Conservation (phyloP, 2,888 invertebrate genomes). For the Galerucella pusilla region DNA sequence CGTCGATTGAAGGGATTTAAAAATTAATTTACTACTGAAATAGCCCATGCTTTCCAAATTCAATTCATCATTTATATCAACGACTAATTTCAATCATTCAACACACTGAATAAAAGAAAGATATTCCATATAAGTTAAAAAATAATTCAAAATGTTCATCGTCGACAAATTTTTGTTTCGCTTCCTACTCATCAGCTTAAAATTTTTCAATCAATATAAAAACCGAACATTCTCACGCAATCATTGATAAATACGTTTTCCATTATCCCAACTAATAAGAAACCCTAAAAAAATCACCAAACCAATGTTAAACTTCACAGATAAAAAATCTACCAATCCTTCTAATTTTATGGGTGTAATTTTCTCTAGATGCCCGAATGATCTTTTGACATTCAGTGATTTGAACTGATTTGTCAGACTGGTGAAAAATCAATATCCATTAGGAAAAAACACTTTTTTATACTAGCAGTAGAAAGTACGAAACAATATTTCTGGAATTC, state of each 20-base stretch:
- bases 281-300: slow-evolving; percentile 12
- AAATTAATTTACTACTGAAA: too few species aligned
- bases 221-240: too few species aligned
- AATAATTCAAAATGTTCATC: too few species aligned
- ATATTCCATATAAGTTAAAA: too few species aligned
- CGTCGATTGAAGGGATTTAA: too few species aligned
- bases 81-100: too few species aligned
- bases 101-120: too few species aligned
- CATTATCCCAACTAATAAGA: background rate
- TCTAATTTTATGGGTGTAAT: slow-evolving; percentile 35
- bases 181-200: too few species aligned
- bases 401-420: slow-evolving; percentile 33
- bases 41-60: too few species aligned
- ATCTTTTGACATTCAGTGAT: slow-evolving; percentile 33
- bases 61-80: too few species aligned
- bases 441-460: slow-evolving; percentile 19
- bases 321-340: slow-evolving; percentile 24
- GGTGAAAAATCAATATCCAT: slow-evolving; percentile 31
- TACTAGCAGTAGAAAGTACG: slow-evolving; percentile 10
- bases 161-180: too few species aligned
- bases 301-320: background rate
- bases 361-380: slow-evolving; percentile 27
- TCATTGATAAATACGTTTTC: background rate
- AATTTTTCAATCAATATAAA: background rate
- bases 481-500: slow-evolving; percentile 20